phyloP scores from a whole-genome alignment of 35 echinoderm and acorn worm species.

The Ptychodera flava region DNA sequence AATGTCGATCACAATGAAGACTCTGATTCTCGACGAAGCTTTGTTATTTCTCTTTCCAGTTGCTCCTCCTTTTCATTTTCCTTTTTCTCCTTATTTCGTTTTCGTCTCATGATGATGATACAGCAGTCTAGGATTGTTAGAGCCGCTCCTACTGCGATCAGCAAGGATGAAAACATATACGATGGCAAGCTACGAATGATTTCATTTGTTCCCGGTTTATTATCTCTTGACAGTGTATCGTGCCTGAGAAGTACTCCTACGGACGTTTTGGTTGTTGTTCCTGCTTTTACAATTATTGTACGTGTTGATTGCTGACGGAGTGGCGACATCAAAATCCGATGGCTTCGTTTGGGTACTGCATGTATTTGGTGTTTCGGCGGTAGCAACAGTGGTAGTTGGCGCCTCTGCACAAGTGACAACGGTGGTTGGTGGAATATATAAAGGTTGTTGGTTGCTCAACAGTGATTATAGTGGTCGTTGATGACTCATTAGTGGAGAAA shows the following conservation, averaged over 20 bases:
- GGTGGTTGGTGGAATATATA: not conserved
- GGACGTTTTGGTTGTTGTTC: not conserved
- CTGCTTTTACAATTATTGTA: not conserved
- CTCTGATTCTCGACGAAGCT: too few species aligned
- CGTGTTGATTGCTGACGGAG: not conserved
- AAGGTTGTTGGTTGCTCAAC: not conserved
- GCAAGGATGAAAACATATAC: not conserved
- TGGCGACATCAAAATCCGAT: not conserved
- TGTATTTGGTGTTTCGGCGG: not conserved
- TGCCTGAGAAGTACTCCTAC: not conserved
- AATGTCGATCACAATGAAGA: too few species aligned
- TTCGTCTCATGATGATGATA: not conserved
- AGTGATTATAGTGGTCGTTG: not conserved
- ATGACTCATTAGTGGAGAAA: not conserved
- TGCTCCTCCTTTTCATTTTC: too few species aligned
- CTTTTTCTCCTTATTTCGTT: not conserved
- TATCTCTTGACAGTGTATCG: not conserved
- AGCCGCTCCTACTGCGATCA: not conserved
- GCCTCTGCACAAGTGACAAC: too few species aligned
- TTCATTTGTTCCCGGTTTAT: not conserved
- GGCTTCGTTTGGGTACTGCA: not conserved
- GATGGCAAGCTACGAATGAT: not conserved
- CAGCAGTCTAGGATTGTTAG: too few species aligned
- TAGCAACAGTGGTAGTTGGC: not conserved
- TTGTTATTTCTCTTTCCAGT: too few species aligned